Conservation (phyloP, 2,888 invertebrate species). For the Melinaea marsaeus region DNA sequence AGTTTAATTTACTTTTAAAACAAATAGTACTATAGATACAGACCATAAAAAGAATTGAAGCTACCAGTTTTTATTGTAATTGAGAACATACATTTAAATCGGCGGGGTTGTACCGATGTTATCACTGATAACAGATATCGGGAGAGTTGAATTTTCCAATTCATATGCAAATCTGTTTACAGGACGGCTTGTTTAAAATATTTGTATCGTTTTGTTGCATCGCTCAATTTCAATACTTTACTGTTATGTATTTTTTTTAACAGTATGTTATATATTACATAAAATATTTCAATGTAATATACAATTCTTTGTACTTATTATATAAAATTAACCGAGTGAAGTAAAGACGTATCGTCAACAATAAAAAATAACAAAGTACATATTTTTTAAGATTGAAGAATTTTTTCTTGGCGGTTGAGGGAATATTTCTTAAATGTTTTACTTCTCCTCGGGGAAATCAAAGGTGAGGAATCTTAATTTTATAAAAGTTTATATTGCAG, state of each 20-base stretch:
- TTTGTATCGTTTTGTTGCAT: constrained; percentile 3
- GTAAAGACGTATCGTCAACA: too few relatives aligned
- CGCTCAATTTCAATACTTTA: not conserved
- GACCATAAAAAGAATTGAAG: not conserved
- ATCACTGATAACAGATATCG: constrained; percentile 6
- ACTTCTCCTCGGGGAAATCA: constrained; percentile 71
- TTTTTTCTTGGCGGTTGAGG: constrained; percentile 33
- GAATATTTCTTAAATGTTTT: constrained; percentile 64
- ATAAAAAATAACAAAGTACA: constrained; percentile 15
- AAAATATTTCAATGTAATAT: too few relatives aligned
- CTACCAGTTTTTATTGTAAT: not conserved
- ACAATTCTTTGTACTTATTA: too few relatives aligned
- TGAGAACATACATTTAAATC: constrained; percentile 1
- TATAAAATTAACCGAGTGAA: too few relatives aligned
- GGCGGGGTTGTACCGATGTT: not conserved
- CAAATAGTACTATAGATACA: not conserved
- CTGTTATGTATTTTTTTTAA: too few relatives aligned
- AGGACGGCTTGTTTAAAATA: constrained; percentile 3
- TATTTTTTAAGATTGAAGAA: constrained; percentile 25
- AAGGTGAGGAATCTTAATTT: constrained; percentile 47
- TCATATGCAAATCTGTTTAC: constrained; percentile 7
- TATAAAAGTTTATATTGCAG: constrained; percentile 37
- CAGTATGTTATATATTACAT: too few relatives aligned
- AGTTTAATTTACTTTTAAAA: not conserved
- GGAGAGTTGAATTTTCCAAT: not conserved